phyloP scores from a whole-genome alignment of 2,113 vertebrate species.

The Neolamprologus cancellatus region DNA sequence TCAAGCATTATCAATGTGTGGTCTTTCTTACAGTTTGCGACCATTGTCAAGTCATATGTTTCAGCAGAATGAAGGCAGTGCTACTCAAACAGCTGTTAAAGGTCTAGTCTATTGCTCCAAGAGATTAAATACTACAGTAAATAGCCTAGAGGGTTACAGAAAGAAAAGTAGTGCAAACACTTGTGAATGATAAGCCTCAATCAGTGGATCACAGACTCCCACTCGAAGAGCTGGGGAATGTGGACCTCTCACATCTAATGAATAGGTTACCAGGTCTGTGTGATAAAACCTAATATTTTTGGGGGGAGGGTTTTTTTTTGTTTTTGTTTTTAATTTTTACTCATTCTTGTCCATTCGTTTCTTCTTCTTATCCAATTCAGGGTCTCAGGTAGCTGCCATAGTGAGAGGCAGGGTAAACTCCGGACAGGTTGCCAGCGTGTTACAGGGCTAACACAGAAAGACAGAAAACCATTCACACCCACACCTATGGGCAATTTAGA shows the following conservation, averaged over 20 bases:
- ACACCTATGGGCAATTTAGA: background rate
- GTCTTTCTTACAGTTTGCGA: background rate
- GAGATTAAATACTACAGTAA: background rate
- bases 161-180: background rate
- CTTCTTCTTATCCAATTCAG: background rate
- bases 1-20: background rate
- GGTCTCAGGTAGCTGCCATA: background rate
- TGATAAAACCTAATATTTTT: background rate
- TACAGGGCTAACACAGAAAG: background rate
- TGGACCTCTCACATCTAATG: background rate
- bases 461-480: background rate
- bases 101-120: background rate
- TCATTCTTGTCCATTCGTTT: background rate
- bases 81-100: background rate
- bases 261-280: background rate
- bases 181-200: background rate
- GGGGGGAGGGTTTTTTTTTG: accelerated
- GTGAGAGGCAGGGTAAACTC: background rate
- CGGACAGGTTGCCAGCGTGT: accelerated
- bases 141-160: accelerated
- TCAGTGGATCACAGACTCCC: background rate
- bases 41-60: background rate
- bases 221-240: background rate
- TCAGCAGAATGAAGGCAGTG: background rate
- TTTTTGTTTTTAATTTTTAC: background rate